Evolutionary conservation across 2,888 invertebrate genomes (phyloP), one percentile per base, ranked within the genome.

Genomic region (Xylocampa areola): DNA sequence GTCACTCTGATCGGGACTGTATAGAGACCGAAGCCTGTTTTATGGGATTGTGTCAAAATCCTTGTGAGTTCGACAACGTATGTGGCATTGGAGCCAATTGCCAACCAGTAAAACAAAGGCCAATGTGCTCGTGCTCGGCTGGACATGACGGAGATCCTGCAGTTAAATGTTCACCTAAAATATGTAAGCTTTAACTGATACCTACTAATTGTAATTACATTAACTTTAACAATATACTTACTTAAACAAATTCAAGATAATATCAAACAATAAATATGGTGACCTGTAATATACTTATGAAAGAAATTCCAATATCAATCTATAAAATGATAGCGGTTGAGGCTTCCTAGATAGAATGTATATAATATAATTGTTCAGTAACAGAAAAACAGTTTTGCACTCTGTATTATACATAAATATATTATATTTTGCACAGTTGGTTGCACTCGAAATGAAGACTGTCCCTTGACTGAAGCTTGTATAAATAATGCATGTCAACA

Each of bases 381-480:
- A n/a, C n/a, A n/a, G n/a, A n/a, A n/a, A n/a, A n/a, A 19, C 37
- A n/a, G 25, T 47, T 37, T 61, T 63, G n/a, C n/a, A n/a, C n/a
- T n/a, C n/a, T 75, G 77, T 81, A 78, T 65, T 70, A 67, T 79
- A 74, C 71, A 77, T 65, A 69, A 69, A 63, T 83, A 85, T 84
- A 82, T 89, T 83, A 85, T 63, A 81, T 91, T 89, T 88, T 89
- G 85, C 91, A 84, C 94, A 97, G 97, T 96, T 94, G 96, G 96
- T 95, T 98, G 98, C 96, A 95, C 96, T 87, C 95, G 95, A 87
- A 97, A 98, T 94, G 96, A 96, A 87, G 98, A 98, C 85, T 98
- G 98, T 90, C 95, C 96, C 68, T 90, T 97, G 85, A 97, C 96
- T 68, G 97, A 98, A 93, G 97, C 97, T 85, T 98, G 98, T 94